Base-by-base conservation (phyloP, 2,888 invertebrate genomes). In the Pristionchus arcanus region DNA sequence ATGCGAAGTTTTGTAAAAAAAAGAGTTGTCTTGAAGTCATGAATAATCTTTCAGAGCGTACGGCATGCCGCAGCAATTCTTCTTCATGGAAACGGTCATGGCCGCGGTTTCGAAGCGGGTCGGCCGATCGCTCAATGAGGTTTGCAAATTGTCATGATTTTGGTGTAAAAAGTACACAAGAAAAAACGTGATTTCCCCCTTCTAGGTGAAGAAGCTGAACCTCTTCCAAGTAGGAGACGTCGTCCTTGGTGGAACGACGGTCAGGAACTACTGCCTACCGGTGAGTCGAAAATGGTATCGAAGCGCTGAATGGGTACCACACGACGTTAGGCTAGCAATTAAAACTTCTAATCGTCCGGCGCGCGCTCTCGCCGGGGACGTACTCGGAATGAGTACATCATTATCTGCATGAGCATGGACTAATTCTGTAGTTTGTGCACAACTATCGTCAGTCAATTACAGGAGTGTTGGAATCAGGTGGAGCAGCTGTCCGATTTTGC, bases 61-160 rank as follows among this genome's bases (percentile, higher is more conserved):
- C 94, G 98, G 98, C 25, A 97, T 97, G 0, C 98, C 98, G 0
- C 98, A 98, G 95, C 97, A 97, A 31, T 97, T 97, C 97, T 97
- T 97, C 94, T 96, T 97, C 0, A 97, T 96, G 0, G 98, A 98
- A 95, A 96, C 96, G 92, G 97, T 97, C 92, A 96, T 97, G 63
- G 96, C 97, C 91, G 97, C 97, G 91, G 96, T 98, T 25, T 97
- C 98, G 0, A 96, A 96, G 63, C 96, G 96, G 92, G 96, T 98
- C 34, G 96, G 96, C 0, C 96, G 97, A 92, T 96, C 97, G 92
- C 96, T 96, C 19, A 95, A 96, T 21, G 96, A 97, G 95, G 96
- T 98, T 55, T 96, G 83, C 21, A n/a, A n/a, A n/a, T n/a, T n/a
- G n/a, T n/a, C n/a, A n/a, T n/a, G 25, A 15, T 68, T 28, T 25